A percentile compares a stretch with the other conserved stretches of the same genome.
Evolutionary conservation across 1,140 invertebrate species (phyloP).

Genomic region (Yoshiicerus persimilis): DNA sequence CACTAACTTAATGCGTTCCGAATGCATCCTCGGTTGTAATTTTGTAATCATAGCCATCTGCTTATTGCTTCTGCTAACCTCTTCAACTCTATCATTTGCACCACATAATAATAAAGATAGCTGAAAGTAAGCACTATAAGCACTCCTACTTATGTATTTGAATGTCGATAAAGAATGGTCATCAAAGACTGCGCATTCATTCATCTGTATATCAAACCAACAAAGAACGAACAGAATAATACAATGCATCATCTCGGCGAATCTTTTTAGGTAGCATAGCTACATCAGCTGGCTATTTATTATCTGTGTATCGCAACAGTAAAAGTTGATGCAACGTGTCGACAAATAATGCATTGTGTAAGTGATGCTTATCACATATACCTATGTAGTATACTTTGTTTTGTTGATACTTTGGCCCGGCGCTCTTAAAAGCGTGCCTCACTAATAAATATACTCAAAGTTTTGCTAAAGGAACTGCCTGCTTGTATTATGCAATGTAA

Average conservation of each 20-base stretch:
- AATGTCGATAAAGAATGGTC: not conserved
- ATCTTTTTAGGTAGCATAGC: not conserved
- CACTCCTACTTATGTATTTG: not conserved
- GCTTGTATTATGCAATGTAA: not conserved
- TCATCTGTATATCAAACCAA: not conserved
- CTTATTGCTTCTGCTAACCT: not conserved
- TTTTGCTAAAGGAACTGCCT: no score
- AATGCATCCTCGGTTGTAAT: not conserved
- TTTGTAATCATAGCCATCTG: not conserved
- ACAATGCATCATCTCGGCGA: not conserved
- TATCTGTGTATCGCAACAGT: not conserved
- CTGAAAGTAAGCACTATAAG: not conserved
- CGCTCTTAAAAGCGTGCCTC: not conserved
- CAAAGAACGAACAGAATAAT: not conserved
- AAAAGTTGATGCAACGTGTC: not conserved
- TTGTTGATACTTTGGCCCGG: not conserved
- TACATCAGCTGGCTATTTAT: not conserved
- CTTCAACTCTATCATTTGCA: not conserved
- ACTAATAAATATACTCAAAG: not conserved
- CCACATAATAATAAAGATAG: no score
- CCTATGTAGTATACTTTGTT: no score
- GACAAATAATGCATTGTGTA: not conserved
- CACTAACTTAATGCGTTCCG: not conserved
- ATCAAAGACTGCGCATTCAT: not conserved
- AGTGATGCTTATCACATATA: not conserved